These are phyloP conservation scores for Hydractinia echinata DNA, from an alignment of 30 jellyfish, hydroid and myxozoan species.

Conservation along the genomic window DNA sequence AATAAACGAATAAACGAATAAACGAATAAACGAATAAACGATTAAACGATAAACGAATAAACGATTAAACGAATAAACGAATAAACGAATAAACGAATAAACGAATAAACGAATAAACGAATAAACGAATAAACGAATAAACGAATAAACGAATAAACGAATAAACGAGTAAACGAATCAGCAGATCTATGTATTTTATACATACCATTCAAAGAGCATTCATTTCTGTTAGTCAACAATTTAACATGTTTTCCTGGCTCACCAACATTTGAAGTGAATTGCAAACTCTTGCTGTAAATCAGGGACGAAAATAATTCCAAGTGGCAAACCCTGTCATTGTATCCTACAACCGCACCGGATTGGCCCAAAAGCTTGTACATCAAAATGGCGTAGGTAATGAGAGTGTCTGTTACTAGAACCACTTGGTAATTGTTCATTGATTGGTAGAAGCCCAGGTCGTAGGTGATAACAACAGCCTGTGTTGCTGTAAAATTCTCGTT, in stretches of 20 bases:
- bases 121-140: too few relatives aligned
- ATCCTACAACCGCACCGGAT: neutral
- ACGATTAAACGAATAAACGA: too few relatives aligned
- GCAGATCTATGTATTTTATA: too few relatives aligned
- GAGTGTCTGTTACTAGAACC: neutral
- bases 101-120: too few relatives aligned
- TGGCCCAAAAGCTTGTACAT: neutral
- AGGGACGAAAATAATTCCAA: neutral
- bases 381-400: neutral
- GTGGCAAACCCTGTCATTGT: neutral
- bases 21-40: too few relatives aligned
- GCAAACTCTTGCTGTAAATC: neutral
- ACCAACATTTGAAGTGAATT: neutral
- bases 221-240: neutral
- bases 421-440: neutral
- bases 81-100: too few relatives aligned
- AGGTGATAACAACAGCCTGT: neutral
- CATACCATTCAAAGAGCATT: too few relatives aligned
- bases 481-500: neutral
- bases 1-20: too few relatives aligned
- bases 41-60: too few relatives aligned
- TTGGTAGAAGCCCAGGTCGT: neutral
- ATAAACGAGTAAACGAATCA: too few relatives aligned
- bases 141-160: too few relatives aligned
- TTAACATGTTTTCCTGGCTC: conserved; percentile 8